Evolutionary conservation across 1,140 invertebrate genomes (phyloP), one percentile per base, ranked within the genome.

Genomic region (Leptinotarsa lineolata): DNA sequence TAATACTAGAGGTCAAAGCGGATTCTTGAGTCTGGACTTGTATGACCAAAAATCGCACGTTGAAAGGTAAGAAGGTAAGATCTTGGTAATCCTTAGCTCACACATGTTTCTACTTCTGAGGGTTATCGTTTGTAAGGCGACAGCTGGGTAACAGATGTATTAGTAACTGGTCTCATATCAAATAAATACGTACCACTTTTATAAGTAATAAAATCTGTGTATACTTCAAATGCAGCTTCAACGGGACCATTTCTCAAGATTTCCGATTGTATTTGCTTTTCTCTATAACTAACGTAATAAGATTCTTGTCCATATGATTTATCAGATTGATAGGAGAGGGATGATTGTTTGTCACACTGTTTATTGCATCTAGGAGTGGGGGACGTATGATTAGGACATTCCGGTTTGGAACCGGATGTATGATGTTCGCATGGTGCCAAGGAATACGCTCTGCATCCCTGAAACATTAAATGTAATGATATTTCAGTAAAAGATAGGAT

Each of bases 131-230:
- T 30, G 24, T 30, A 30, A 30, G 24, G 5, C 24, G 8, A 30
- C 24, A 30, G 24, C 21, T 22, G 21, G 21, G 21, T 2, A 22
- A 22, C 21, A 22, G 1, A 22, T 22, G 21, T 22, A 22, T 2
- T 22, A 22, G 2, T 22, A 24, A 24, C 30, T 30, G 0, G 24
- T 24, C 24, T 5, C 5, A 24, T 24, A 24, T 39, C 30, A n/a
- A 63, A 20, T 66, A 4, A 20, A 20, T 72, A 69, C 60, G 66
- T 74, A 88, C 90, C 90, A 71, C 86, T 87, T 83, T 91, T 90
- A 83, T 92, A 92, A 30, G 81, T 85, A 4, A 87, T 80, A 81
- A 92, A 93, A 81, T 92, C 92, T 39, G 84, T 85, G 79, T 91
- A 92, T 46, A 92, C 91, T n/a, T 1, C n/a, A 45, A 77, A 77